A percentile compares a stretch with the other conserved stretches of the same genome.
phyloP scores from a whole-genome alignment of 2,797 vertebrate species.

The Rhynchotus rufescens region DNA sequence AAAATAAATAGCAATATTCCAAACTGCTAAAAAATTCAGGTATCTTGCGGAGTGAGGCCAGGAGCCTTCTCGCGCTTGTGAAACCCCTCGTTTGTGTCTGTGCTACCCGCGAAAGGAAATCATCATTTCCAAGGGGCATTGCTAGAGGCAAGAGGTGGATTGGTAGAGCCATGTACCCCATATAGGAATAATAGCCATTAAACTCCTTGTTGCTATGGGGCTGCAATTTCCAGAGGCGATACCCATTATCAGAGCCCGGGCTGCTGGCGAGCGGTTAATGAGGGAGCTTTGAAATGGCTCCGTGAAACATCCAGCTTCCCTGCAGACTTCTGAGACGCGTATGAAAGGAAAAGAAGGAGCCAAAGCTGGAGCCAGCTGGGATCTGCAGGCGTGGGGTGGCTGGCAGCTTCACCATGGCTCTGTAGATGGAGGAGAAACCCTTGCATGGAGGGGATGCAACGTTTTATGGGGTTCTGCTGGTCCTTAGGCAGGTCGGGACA shows the following conservation, averaged over 20 bases:
- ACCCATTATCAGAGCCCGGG: slow-evolving; percentile 32
- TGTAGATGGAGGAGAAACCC: not conserved
- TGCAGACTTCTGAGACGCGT: not conserved
- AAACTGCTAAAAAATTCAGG: not conserved
- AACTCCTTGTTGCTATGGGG: slow-evolving; percentile 70
- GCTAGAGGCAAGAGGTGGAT: not conserved
- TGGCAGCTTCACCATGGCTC: fast-evolving
- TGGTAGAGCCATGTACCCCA: not conserved
- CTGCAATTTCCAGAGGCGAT: slow-evolving; percentile 53
- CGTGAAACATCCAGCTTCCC: slow-evolving; percentile 19
- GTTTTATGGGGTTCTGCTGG: not conserved
- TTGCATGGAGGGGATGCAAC: not conserved
- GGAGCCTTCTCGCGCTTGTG: not conserved
- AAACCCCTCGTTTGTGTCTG: not conserved
- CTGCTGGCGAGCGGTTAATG: slow-evolving; percentile 58
- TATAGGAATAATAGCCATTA: slow-evolving; percentile 54
- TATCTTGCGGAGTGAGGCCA: not conserved
- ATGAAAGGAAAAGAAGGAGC: not conserved
- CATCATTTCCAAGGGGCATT: not conserved
- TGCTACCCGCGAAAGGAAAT: not conserved
- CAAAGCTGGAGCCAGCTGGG: not conserved
- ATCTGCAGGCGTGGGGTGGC: not conserved
- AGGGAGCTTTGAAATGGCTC: slow-evolving; percentile 10
- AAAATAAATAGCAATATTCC: not conserved
- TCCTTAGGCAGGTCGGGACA: not conserved